A percentile compares a stretch with the other conserved stretches of the same genome.
Evolutionary conservation across 1,140 invertebrate genomes (phyloP).

Genomic region (Lepidurus apus): DNA sequence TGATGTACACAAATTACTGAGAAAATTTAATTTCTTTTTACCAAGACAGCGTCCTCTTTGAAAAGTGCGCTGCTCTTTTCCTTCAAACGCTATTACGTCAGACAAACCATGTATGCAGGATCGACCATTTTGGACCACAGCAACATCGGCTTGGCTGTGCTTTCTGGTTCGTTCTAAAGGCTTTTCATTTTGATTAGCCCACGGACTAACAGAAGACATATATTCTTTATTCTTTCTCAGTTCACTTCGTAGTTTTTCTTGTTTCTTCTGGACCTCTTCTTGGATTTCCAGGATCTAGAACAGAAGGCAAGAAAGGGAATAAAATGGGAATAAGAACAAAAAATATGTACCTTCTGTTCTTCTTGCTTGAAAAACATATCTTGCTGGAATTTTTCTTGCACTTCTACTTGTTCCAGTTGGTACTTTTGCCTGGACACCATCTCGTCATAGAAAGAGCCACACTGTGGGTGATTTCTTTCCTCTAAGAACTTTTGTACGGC

Average conservation of each 20-base stretch:
- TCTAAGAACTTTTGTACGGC: constrained; percentile 63
- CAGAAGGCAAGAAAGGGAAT: background rate
- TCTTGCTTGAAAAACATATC: constrained; percentile 31
- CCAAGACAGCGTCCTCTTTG: background rate
- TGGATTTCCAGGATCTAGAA: constrained; percentile 54
- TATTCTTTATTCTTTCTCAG: constrained; percentile 27
- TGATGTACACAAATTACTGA: background rate
- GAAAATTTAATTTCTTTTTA: background rate
- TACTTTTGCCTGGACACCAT: constrained; percentile 63
- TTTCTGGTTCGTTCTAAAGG: background rate
- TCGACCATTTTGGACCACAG: background rate
- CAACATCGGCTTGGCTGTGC: background rate
- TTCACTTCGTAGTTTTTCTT: constrained; percentile 52
- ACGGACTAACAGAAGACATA: background rate
- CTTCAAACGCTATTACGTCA: background rate
- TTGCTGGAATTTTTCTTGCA: constrained; percentile 36
- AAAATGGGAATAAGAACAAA: constrained; percentile 21
- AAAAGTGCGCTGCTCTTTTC: constrained; percentile 14
- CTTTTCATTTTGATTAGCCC: constrained; percentile 12
- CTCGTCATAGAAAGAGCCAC: constrained; percentile 73
- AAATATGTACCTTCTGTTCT: constrained; percentile 37
- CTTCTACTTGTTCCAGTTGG: constrained; percentile 48
- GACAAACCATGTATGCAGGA: background rate
- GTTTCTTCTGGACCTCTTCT: constrained; percentile 60
- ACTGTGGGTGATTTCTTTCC: constrained; percentile 63